Base-by-base conservation (phyloP, 2,797 vertebrate species). In the Lycodopsis pacificus region DNA sequence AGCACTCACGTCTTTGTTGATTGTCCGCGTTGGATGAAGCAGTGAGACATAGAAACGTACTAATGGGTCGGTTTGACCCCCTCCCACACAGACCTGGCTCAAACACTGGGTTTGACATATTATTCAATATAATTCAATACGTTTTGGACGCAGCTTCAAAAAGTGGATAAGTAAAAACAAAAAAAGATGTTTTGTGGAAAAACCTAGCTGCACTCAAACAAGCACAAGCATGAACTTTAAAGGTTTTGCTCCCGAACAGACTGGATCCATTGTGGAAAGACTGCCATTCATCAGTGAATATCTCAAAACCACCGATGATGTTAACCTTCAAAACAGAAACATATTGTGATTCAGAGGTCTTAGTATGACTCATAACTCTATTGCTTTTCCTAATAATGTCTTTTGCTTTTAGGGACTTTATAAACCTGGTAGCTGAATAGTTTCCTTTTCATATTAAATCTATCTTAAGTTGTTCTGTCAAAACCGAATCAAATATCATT, bases 361-460 rank as follows among this genome's bases (percentile, higher is more conserved):
- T 3, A 11, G 1, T 14, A 15, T 67, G 73, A 72, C 56, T 81
- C 79, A 76, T 17, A 15, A 13, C 32, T 62, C 3, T 6, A 8
- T 42, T 42, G 40, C 7, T 56, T 25, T 63, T 56, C 10, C 40
- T 40, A 17, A 38, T 70, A 59, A 57, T 22, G 34, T 66, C 0
- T 34, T 42, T 40, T 32, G 17, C 22, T 65, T 58, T 27, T 4
- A 65, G 57, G 58, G 32, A 34, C 14, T 42, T 19, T 32, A 34
- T 49, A 25, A 74, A 14, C 4, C 11, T 51, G 57, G 56, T 65
- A 53, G 36, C 56, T 2, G 13, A 56, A 49, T 15, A 36, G 30
- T 69, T 83, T 79, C 15, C 69, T 79, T 68, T 66, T 51, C 7
- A 44, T 15, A 17, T 61, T 53, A 42, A 65, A 77, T 34, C 42